Conservation (phyloP, 2,113 vertebrate genomes). For the Danionella cerebrum region DNA sequence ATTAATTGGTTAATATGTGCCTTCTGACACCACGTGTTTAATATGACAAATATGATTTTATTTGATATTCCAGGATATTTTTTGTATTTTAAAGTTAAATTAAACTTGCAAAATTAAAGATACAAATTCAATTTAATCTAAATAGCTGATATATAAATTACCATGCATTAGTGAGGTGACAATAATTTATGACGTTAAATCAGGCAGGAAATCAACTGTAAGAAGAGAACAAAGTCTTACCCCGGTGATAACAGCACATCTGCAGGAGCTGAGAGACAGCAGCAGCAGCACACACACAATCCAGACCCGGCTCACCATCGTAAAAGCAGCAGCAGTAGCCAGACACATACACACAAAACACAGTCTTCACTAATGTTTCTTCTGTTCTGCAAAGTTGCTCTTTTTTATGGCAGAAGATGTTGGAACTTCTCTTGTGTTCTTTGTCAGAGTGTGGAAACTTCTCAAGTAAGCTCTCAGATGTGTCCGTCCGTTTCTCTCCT, state of each 20-base stretch:
- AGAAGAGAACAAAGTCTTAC: constrained; percentile 50
- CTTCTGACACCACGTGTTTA: too few relatives aligned
- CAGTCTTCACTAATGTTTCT: neutral
- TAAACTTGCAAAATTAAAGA: too few relatives aligned
- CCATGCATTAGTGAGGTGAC: too few relatives aligned
- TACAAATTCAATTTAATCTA: too few relatives aligned
- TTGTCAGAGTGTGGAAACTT: constrained; percentile 20
- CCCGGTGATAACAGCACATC: constrained; percentile 70
- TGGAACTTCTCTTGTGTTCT: constrained; percentile 14
- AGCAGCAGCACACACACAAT: constrained; percentile 62
- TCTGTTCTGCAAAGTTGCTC: neutral
- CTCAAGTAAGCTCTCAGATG: constrained; percentile 6
- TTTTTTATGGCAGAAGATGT: constrained; percentile 1
- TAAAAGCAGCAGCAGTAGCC: constrained; percentile 56
- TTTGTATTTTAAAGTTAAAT: too few relatives aligned
- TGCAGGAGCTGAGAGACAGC: constrained; percentile 55
- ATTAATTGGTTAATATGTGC: too few relatives aligned
- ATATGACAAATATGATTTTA: too few relatives aligned
- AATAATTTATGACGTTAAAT: too few relatives aligned
- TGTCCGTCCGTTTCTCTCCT: constrained; percentile 50
- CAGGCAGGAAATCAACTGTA: neutral
- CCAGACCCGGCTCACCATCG: constrained; percentile 56
- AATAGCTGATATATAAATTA: too few relatives aligned
- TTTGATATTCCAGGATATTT: too few relatives aligned
- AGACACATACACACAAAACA: constrained; percentile 12